Percentiles rank a stretch among this genome's conserved stretches.
Conservation (phyloP, 2,797 vertebrate species). For the Neosalanx taihuensis region DNA sequence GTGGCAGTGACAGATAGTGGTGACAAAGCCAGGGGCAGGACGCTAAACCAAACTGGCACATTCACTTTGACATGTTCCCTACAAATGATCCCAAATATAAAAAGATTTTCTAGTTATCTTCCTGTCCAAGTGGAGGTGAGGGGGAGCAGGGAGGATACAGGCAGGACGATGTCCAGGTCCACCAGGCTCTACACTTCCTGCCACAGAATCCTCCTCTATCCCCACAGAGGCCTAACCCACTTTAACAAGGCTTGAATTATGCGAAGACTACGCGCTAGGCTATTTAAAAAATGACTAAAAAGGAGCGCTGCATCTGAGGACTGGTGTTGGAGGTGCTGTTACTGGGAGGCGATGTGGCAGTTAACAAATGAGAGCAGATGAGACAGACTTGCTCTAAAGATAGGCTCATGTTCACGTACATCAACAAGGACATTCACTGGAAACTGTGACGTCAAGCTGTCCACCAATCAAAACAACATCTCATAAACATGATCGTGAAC, state of each 20-base stretch:
- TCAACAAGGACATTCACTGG: neutral
- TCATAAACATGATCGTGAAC: neutral
- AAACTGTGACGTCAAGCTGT: constrained; percentile 1
- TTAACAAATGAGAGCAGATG: constrained; percentile 1
- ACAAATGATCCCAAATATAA: constrained; percentile 6
- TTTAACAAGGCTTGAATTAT: constrained; percentile 11
- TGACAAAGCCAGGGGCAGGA: constrained; percentile 4
- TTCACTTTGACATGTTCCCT: constrained; percentile 15
- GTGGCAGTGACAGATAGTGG: neutral
- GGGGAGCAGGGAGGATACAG: neutral
- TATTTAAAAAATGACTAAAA: neutral
- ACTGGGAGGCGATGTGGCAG: neutral
- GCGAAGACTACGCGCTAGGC: neutral
- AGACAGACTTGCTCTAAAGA: constrained; percentile 1
- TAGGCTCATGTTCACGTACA: neutral
- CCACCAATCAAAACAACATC: neutral
- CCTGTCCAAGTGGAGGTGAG: constrained; percentile 5
- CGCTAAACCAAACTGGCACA: constrained; percentile 19
- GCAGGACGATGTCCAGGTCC: neutral
- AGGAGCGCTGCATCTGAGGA: neutral
- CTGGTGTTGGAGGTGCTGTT: neutral
- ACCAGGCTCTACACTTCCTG: neutral
- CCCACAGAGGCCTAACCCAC: neutral
- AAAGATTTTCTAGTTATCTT: constrained; percentile 4
- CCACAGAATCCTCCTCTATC: constrained; percentile 10